Conservation (phyloP, 2,888 invertebrate genomes). For the Campoplex capitator region DNA sequence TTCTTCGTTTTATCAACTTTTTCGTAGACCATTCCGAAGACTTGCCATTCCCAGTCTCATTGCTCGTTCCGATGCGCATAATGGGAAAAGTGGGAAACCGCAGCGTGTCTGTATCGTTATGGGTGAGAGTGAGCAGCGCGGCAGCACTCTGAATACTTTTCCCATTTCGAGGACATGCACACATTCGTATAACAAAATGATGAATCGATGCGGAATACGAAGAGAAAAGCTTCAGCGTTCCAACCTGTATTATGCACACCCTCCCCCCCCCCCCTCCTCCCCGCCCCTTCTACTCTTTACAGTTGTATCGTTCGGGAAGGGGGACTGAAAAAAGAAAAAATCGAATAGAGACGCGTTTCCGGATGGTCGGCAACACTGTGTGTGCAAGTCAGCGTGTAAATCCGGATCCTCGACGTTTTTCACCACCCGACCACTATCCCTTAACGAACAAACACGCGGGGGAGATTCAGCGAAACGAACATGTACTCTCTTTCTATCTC, state of each 20-base stretch:
- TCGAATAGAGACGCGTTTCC: conserved; percentile 63
- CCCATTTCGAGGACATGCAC: conserved; percentile 52
- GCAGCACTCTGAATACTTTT: conserved; percentile 28
- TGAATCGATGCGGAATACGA: conserved; percentile 61
- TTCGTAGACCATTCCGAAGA: conserved; percentile 6
- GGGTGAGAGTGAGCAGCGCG: not conserved
- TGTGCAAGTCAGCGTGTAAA: conserved; percentile 32
- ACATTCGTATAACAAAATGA: conserved; percentile 62
- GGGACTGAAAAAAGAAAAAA: conserved; percentile 26
- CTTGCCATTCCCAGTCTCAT: conserved; percentile 5
- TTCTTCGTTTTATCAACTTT: conserved; percentile 26
- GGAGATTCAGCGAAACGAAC: conserved; percentile 60
- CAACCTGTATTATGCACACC: conserved; percentile 25
- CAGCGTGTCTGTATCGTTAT: conserved; percentile 9
- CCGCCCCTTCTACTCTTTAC: not conserved
- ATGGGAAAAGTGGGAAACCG: conserved; percentile 7
- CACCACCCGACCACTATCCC: conserved; percentile 34
- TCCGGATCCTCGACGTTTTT: conserved; percentile 42
- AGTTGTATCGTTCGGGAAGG: conserved; percentile 25
- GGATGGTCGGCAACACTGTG: conserved; percentile 49
- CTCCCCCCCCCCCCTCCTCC: not conserved
- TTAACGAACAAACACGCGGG: conserved; percentile 55
- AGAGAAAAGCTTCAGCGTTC: conserved; percentile 31
- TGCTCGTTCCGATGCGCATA: conserved; percentile 20
- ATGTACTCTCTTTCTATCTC: conserved; percentile 31